These are phyloP conservation scores for Campylorhamphus procurvoides DNA, from an alignment of 2,113 vertebrate genomes.

Conservation along the genomic window DNA sequence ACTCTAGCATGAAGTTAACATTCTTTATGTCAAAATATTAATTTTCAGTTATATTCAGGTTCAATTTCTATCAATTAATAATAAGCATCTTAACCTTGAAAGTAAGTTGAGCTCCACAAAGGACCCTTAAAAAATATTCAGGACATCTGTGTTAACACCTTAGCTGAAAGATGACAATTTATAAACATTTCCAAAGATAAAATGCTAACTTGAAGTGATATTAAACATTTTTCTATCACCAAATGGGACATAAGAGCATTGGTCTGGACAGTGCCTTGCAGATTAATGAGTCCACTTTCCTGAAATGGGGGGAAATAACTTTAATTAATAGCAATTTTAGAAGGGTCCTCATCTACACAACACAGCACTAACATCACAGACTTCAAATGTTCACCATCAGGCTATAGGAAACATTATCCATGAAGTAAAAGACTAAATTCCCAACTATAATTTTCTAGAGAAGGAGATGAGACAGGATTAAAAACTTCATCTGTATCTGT, in stretches of 20 bases:
- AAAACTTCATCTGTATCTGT: not conserved
- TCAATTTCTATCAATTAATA: not conserved
- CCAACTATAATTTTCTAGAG: not conserved
- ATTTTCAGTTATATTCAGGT: not conserved
- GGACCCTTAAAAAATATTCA: not conserved
- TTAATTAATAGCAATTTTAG: not conserved
- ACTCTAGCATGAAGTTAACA: not conserved
- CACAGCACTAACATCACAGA: not conserved
- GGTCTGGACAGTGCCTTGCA: not conserved
- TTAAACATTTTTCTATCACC: not conserved
- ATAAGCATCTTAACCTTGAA: not conserved
- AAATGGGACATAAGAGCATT: not conserved
- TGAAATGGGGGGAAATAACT: not conserved
- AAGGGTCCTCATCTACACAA: not conserved
- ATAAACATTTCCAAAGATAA: not conserved
- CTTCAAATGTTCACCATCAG: not conserved
- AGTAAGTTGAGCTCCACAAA: not conserved
- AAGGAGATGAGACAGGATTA: not conserved
- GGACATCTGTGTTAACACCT: not conserved
- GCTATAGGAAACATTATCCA: not conserved
- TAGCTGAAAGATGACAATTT: not conserved
- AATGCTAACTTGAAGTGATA: not conserved
- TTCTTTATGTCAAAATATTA: not conserved
- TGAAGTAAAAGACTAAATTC: not conserved
- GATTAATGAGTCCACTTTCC: not conserved